Conservation (phyloP, 2,888 invertebrate species). For the Sinelater perroti region DNA sequence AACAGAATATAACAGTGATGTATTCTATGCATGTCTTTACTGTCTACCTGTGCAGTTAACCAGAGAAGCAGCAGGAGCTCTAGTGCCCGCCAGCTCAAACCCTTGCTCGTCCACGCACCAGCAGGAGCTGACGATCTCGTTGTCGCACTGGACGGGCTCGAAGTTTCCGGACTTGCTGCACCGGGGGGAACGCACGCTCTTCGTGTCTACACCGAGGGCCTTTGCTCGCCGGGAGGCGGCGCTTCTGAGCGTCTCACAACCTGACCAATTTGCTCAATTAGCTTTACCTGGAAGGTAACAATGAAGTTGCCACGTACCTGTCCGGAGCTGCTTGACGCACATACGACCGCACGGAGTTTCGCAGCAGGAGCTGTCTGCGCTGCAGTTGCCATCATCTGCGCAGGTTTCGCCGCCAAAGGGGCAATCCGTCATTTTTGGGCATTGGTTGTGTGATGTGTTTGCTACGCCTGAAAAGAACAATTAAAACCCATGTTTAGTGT, state of each 20-base stretch:
- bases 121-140: conserved; percentile 76
- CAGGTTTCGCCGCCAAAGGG: conserved; percentile 70
- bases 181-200: conserved; percentile 70
- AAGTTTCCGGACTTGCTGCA: conserved; percentile 79
- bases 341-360: conserved; percentile 71
- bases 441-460: conserved; percentile 48
- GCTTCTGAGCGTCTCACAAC: conserved; percentile 72
- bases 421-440: conserved; percentile 62
- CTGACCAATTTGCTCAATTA: conserved; percentile 53
- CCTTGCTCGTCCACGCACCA: conserved; percentile 88
- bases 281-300: background rate
- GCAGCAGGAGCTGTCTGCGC: conserved; percentile 71
- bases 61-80: conserved; percentile 69
- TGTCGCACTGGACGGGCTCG: conserved; percentile 80
- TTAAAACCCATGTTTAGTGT: too few species aligned
- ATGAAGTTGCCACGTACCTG: conserved; percentile 61
- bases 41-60: conserved; percentile 76
- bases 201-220: conserved; percentile 63
- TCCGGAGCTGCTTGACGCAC: conserved; percentile 69
- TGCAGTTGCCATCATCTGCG: conserved; percentile 68
- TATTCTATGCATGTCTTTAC: too few species aligned
- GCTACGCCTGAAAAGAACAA: too few species aligned
- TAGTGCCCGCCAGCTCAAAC: conserved; percentile 79
- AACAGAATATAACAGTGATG: background rate
- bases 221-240: conserved; percentile 71